Base-by-base conservation (phyloP, 2,888 invertebrate genomes). In the Yponomeuta plumbellus region DNA sequence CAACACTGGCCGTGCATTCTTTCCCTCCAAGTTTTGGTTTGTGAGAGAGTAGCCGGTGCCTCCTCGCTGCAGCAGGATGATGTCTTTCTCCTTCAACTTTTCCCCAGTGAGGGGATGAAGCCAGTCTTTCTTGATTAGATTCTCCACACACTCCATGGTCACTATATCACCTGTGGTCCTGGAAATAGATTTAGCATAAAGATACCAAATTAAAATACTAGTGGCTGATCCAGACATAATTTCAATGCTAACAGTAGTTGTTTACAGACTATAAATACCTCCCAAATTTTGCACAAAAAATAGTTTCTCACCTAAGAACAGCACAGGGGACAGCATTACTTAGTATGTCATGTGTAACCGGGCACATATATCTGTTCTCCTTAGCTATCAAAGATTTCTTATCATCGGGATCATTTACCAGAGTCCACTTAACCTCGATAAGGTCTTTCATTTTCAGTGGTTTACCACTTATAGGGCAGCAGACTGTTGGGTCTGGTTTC, bases 61-160 rank as follows among this genome's bases (percentile, higher is more conserved):
- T 75, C 99, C 99, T 85, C 98, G 93, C 83, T 99, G 97, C 76
- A 99, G 84, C 6, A 93, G 93, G 78, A 99, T 98, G 39, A 99
- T 97, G 79, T 99, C 99, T 73, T 94, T 95, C 70, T 98, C 98
- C 65, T 93, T 95, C 8, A 98, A 81, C 80, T 95, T 96, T 68
- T 96, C 93, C 66, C 94, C 95, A 65, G 97, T 98, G 23, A 98
- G 92, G 0, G 99, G 99, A 89, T 99, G 98, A 23, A 96, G 91
- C 98, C 97, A 98, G 81, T 99, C 99, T 76, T 97, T 98, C 77
- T 96, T 97, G 66, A 99, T 97, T 20, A 99, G 93, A 80, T 98
- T 98, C 76, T 99, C 98, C 5, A 98, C 95, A 87, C 98, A 99
- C 81, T 99, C 98, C 94, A 97, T 93, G 0, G 99, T 99, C 2